Conservation (phyloP, 1,140 invertebrate genomes). For the Drosophila fuyamai region DNA sequence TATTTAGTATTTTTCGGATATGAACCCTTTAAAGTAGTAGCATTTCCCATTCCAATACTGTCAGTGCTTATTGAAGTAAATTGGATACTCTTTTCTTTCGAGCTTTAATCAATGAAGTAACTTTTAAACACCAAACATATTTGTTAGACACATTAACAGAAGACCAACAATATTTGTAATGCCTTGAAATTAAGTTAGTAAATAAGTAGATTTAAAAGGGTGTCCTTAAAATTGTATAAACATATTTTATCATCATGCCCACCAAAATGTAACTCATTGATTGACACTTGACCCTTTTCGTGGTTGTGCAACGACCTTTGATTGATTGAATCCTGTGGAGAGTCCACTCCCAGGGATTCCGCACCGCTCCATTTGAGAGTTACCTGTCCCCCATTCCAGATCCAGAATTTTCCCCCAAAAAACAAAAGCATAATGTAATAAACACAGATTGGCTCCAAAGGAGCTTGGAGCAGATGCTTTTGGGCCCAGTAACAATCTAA, state of each 20-base stretch:
- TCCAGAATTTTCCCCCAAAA: not conserved
- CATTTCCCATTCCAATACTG: too few species aligned
- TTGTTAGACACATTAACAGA: too few species aligned
- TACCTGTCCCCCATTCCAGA: not conserved
- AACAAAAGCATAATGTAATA: conserved; percentile 50
- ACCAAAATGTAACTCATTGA: conserved; percentile 3
- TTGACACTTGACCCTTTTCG: conserved; percentile 24
- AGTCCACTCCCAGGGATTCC: not conserved
- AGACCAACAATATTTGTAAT: too few species aligned
- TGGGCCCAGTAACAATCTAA: conserved; percentile 22
- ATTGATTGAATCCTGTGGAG: conserved; percentile 40
- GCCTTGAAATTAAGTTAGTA: too few species aligned
- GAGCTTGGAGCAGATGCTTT: conserved; percentile 14
- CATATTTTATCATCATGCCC: not conserved
- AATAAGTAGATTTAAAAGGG: not conserved
- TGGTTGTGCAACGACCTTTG: conserved; percentile 44
- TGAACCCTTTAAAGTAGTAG: too few species aligned
- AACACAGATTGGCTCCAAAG: conserved; percentile 59
- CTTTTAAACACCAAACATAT: too few species aligned
- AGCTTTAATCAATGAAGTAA: too few species aligned
- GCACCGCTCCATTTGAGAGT: not conserved
- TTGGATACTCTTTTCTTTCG: too few species aligned
- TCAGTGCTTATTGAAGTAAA: too few species aligned
- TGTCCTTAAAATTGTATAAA: not conserved
- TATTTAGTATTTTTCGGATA: too few species aligned